Percentiles rank a stretch among this genome's conserved stretches.
Evolutionary conservation across 1,140 invertebrate genomes (phyloP).

Genomic region (Scaptomyza hsui): DNA sequence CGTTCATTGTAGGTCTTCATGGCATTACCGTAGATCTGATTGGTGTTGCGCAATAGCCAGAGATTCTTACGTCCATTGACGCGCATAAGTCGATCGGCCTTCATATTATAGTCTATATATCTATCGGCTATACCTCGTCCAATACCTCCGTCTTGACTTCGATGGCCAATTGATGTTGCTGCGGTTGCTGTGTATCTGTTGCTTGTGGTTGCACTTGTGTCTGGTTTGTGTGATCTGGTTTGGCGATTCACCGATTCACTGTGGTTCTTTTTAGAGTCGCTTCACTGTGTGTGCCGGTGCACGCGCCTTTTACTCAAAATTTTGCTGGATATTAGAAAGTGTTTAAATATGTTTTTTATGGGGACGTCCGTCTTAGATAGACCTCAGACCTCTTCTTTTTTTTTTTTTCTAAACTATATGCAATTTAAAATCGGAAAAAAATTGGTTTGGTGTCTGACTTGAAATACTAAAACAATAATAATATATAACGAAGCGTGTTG

Average conservation of each 20-base stretch:
- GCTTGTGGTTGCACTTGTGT: not conserved
- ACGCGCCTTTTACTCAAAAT: constrained; percentile 32
- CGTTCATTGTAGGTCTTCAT: constrained; percentile 44
- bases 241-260: not conserved
- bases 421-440: constrained; percentile 42
- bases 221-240: not conserved
- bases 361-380: not conserved
- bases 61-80: constrained; percentile 48
- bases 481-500: constrained; percentile 29
- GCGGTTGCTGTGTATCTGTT: too few relatives aligned
- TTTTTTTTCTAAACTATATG: constrained; percentile 16
- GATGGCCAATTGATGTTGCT: not conserved
- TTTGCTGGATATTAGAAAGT: constrained; percentile 31
- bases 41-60: constrained; percentile 63
- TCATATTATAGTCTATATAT: constrained; percentile 43
- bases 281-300: not conserved
- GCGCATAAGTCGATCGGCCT: constrained; percentile 57
- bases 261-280: not conserved
- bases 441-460: constrained; percentile 17
- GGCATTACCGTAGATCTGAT: constrained; percentile 56
- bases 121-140: constrained; percentile 12
- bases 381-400: constrained; percentile 9
- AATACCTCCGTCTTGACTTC: not conserved
- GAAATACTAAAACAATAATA: constrained; percentile 44
- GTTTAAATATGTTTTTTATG: not conserved